Evolutionary conservation across 2,888 invertebrate genomes (phyloP).

Genomic region (Himalopsyche tibetana): DNA sequence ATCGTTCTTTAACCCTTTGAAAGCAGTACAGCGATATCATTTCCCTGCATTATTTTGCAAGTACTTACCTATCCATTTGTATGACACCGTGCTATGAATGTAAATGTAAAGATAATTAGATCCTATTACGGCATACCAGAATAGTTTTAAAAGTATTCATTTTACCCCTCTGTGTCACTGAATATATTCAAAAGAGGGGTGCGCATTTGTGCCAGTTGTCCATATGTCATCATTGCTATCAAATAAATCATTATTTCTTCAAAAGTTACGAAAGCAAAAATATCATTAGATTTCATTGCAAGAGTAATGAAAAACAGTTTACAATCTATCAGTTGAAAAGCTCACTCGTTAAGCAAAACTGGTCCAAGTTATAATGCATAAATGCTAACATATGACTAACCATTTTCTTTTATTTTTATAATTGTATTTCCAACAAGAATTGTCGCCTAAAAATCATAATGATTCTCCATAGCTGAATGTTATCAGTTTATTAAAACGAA

Average conservation of each 20-base stretch:
- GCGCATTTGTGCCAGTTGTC: constrained; percentile 5
- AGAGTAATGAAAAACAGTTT: too few relatives aligned
- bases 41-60: constrained; percentile 19
- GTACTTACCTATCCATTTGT: constrained; percentile 17
- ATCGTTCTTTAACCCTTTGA: not conserved
- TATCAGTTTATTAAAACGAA: too few relatives aligned
- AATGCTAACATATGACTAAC: too few relatives aligned
- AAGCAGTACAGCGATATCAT: not conserved
- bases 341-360: too few relatives aligned
- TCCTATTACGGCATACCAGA: constrained; percentile 53
- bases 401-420: too few relatives aligned
- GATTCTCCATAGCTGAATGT: too few relatives aligned
- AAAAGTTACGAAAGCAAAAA: too few relatives aligned
- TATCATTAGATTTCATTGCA: too few relatives aligned
- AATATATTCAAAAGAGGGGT: constrained; percentile 22
- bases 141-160: constrained; percentile 55
- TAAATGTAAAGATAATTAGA: constrained; percentile 56
- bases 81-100: constrained; percentile 14
- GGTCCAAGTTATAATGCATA: too few relatives aligned
- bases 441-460: too few relatives aligned
- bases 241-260: not conserved
- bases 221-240: constrained; percentile 54
- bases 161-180: constrained; percentile 49
- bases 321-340: too few relatives aligned
- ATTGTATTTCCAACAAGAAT: too few relatives aligned